phyloP scores from a whole-genome alignment of 2,797 vertebrate species.

The Gymnocypris eckloni region DNA sequence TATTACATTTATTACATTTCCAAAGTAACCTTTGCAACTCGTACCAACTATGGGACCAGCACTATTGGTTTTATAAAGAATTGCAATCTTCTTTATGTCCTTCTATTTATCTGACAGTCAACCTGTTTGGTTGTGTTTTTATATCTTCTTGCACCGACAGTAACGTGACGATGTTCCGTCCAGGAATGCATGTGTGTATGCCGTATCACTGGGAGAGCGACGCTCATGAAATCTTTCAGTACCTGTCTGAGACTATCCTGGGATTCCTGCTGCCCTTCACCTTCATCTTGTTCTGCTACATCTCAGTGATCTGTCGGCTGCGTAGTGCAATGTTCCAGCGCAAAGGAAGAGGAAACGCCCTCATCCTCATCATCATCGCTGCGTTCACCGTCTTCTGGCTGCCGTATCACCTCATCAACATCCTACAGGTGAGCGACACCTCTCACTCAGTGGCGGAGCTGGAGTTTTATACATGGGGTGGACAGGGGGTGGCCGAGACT shows the following conservation, averaged over 20 bases:
- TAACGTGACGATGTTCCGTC: rapidly evolving
- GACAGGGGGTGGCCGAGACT: too few relatives aligned
- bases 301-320: constrained; percentile 77
- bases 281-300: constrained; percentile 81
- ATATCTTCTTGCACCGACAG: not conserved
- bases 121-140: not conserved
- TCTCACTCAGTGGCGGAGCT: not conserved
- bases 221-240: constrained; percentile 79
- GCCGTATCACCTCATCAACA: constrained; percentile 83
- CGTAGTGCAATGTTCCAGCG: constrained; percentile 78
- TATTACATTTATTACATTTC: too few relatives aligned
- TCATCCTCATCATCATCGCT: constrained; percentile 82
- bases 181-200: constrained; percentile 57
- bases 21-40: too few relatives aligned
- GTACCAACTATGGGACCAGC: not conserved
- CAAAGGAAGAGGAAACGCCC: constrained; percentile 74
- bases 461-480: too few relatives aligned
- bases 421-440: constrained; percentile 72
- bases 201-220: constrained; percentile 58
- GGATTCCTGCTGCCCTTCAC: constrained; percentile 84
- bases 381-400: constrained; percentile 85
- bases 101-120: not conserved
- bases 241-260: constrained; percentile 82
- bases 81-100: not conserved
- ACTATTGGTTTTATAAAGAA: not conserved